Conservation (phyloP, 2,797 vertebrate species). For the Diplodus sargus region DNA sequence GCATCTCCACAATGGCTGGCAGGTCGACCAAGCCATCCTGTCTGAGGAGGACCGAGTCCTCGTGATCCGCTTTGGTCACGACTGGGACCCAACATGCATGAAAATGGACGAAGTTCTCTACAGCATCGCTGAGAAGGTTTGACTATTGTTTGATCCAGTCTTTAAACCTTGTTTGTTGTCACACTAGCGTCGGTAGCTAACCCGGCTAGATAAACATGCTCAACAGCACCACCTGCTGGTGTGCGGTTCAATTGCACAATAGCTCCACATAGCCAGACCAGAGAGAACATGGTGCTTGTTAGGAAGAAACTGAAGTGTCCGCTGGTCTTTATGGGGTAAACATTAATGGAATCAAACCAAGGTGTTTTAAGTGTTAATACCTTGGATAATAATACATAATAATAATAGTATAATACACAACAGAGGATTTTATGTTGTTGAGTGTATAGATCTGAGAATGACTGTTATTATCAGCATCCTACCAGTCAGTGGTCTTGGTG, state of each 20-base stretch:
- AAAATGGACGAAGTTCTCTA: constrained; percentile 99
- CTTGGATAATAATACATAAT: too few relatives aligned
- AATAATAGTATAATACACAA: too few relatives aligned
- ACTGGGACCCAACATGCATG: constrained; percentile 99
- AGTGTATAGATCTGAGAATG: background rate
- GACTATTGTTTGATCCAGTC: background rate
- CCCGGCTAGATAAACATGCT: background rate
- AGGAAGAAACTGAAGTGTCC: background rate
- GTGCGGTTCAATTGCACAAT: too few relatives aligned
- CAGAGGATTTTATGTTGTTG: too few relatives aligned
- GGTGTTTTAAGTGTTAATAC: too few relatives aligned
- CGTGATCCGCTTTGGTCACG: constrained; percentile 98
- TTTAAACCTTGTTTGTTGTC: too few relatives aligned
- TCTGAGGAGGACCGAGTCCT: constrained; percentile 97
- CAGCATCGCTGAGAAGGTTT: constrained; percentile 97
- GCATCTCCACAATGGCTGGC: constrained; percentile 99
- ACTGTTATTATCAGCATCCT: background rate
- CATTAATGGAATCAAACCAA: background rate
- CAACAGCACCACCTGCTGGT: background rate
- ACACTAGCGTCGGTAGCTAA: background rate
- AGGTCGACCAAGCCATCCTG: constrained; percentile 98
- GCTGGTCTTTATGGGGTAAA: background rate
- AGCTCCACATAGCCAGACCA: background rate
- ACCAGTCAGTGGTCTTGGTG: background rate
- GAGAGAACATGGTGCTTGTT: background rate